These are phyloP conservation scores for Jaculus jaculus DNA, from an alignment of 2,113 vertebrate species.

Conservation along the genomic window DNA sequence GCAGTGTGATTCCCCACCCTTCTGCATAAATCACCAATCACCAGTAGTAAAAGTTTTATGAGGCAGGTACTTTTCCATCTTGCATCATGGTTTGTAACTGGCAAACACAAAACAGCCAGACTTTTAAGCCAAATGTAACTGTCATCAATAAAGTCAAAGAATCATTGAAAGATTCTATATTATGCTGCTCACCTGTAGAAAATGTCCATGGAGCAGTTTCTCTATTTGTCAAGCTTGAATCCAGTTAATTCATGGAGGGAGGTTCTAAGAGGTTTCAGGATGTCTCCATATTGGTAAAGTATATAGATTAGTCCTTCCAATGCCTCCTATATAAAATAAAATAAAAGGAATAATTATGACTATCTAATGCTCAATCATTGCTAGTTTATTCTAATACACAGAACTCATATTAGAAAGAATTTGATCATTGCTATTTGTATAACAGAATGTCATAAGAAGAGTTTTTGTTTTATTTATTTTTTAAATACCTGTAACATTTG, in stretches of 20 bases:
- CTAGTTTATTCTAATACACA: not conserved
- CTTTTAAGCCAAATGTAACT: not conserved
- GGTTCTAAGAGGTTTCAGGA: constrained; percentile 69
- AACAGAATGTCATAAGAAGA: not conserved
- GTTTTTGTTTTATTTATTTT: not conserved
- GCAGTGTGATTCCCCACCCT: constrained; percentile 50
- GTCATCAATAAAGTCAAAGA: not conserved
- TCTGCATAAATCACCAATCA: constrained; percentile 64
- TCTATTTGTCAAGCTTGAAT: constrained; percentile 24
- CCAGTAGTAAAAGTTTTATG: constrained; percentile 57
- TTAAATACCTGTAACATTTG: not conserved
- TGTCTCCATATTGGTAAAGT: constrained; percentile 57
- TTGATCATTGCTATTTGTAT: not conserved
- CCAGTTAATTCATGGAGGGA: constrained; percentile 34
- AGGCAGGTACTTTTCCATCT: not conserved
- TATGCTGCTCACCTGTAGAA: constrained; percentile 75
- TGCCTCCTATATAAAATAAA: constrained; percentile 44
- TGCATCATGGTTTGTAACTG: not conserved
- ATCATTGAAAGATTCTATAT: constrained; percentile 49
- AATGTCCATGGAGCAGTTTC: constrained; percentile 41
- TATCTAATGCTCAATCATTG: not conserved
- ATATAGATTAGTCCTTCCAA: not conserved
- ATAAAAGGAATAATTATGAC: not conserved
- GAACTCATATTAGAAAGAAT: not conserved
- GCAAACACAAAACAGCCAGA: constrained; percentile 54